Percentiles rank a stretch among this genome's conserved stretches.
These are phyloP conservation scores for Apodemus speciosus DNA, from an alignment of 2,113 vertebrate genomes.

Conservation along the genomic window DNA sequence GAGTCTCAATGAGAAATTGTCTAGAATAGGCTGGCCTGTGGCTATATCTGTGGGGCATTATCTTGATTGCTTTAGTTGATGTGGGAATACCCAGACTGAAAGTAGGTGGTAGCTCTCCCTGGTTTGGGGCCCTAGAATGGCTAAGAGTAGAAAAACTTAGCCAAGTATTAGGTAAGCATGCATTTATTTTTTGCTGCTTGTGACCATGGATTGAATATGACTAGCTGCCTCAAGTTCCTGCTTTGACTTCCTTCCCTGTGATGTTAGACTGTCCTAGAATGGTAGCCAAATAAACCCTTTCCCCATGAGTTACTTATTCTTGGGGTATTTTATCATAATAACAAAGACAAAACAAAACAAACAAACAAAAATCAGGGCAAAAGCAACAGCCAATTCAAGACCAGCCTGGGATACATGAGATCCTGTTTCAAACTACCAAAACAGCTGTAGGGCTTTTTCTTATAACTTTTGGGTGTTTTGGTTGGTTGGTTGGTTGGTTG, in stretches of 20 bases:
- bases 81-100: background rate
- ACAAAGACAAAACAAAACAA: background rate
- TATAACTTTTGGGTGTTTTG: background rate
- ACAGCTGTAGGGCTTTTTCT: slow-evolving; percentile 2
- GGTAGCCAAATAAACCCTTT: background rate
- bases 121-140: background rate
- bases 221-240: background rate
- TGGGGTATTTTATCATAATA: background rate
- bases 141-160: background rate
- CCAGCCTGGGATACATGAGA: no score
- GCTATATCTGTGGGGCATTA: background rate
- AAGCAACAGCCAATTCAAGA: background rate
- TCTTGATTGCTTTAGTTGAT: background rate
- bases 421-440: background rate
- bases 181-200: background rate
- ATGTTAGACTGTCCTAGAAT: background rate
- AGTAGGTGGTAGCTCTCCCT: background rate
- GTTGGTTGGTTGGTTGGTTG: no score
- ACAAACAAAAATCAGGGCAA: background rate
- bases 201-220: background rate
- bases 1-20: background rate
- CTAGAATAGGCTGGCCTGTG: background rate
- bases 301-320: background rate
- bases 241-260: background rate
- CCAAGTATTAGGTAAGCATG: background rate